Evolutionary conservation across 2,113 vertebrate species (phyloP).

Genomic region (Addax nasomaculatus): DNA sequence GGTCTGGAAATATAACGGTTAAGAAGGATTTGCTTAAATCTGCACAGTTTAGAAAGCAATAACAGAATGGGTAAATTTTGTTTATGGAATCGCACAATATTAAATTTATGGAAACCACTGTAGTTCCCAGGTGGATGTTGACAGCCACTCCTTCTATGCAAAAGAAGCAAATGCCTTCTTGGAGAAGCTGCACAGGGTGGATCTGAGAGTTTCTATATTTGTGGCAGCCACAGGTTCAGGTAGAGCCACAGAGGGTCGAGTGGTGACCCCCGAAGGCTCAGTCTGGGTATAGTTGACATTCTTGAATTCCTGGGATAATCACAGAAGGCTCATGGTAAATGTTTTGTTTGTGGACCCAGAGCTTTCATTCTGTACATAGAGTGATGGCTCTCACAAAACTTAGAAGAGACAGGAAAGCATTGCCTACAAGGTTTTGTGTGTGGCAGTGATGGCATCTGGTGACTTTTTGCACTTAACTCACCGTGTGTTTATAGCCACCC

Average conservation of each 20-base stretch:
- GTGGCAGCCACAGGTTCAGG: background rate
- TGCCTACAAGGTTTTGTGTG: conserved; percentile 84
- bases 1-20: background rate
- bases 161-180: background rate
- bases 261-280: background rate
- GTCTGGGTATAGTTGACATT: conserved; percentile 69
- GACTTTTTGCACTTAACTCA: conserved; percentile 86
- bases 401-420: conserved; percentile 78
- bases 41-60: background rate
- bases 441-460: conserved; percentile 82
- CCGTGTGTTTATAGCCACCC: conserved; percentile 80
- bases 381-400: conserved; percentile 72
- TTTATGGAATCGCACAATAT: background rate
- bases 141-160: background rate
- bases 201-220: background rate
- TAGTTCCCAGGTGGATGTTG: background rate
- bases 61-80: background rate
- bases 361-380: conserved; percentile 86
- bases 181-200: background rate
- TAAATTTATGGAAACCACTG: background rate
- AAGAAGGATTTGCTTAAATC: background rate
- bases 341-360: conserved; percentile 87
- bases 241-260: background rate
- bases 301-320: conserved; percentile 85
- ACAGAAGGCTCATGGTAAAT: conserved; percentile 81